Evolutionary conservation across 1,140 invertebrate species (phyloP).

Genomic region (Lordiphosa stackelbergi): DNA sequence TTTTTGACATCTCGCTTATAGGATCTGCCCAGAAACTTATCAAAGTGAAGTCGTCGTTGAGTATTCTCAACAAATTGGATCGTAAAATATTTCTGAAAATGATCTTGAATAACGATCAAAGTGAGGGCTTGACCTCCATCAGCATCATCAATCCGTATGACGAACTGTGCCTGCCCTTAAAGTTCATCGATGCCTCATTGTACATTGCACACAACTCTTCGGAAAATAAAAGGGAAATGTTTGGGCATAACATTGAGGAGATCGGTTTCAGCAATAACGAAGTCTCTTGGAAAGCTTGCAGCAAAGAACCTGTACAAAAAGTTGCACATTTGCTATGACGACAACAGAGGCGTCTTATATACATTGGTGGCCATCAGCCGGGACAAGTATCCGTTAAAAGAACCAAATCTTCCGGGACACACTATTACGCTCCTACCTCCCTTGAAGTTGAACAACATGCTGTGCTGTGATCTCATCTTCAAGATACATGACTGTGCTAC

Average conservation of each 20-base stretch:
- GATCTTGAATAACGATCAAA: conserved; percentile 77
- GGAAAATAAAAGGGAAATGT: conserved; percentile 17
- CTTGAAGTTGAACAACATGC: conserved; percentile 87
- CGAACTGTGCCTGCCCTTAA: conserved; percentile 70
- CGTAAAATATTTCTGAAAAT: conserved; percentile 85
- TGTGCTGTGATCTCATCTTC: conserved; percentile 86
- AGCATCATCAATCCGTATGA: conserved; percentile 46
- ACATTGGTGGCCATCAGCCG: conserved; percentile 80
- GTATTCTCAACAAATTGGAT: conserved; percentile 87
- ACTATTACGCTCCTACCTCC: conserved; percentile 90
- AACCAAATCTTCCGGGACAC: conserved; percentile 85
- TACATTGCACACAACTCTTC: conserved; percentile 49
- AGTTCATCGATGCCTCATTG: conserved; percentile 63
- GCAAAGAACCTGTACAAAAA: conserved; percentile 34
- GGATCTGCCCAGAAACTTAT: conserved; percentile 96
- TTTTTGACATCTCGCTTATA: conserved; percentile 92
- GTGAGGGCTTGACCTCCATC: conserved; percentile 30
- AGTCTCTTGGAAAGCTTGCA: conserved; percentile 54
- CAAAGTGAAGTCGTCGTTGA: conserved; percentile 94
- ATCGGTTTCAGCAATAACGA: conserved; percentile 54
- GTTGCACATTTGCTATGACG: conserved; percentile 53
- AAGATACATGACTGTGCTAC: conserved; percentile 78
- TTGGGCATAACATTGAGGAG: conserved; percentile 34
- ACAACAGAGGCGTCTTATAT: conserved; percentile 52
- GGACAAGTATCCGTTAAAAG: conserved; percentile 88